Base-by-base conservation (phyloP, 2,113 vertebrate genomes). In the Mobula birostris region DNA sequence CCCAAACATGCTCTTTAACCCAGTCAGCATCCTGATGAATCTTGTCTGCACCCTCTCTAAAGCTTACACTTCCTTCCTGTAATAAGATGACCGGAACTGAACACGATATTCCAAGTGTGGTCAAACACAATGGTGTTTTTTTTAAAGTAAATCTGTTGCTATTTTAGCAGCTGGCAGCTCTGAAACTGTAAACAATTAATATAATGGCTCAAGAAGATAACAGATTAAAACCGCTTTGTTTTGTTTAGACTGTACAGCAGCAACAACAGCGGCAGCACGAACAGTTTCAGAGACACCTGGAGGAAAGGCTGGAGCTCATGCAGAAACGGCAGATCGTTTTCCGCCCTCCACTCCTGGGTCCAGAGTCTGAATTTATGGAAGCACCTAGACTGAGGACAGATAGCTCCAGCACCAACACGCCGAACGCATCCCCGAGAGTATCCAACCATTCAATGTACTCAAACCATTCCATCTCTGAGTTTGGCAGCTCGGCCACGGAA, bases 241-340 rank as follows among this genome's bases (percentile, higher is more conserved):
- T 97, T 61, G 95, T 66, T 68, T 19, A 97, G 99, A 99, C 97
- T 7, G 95, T 98, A 0, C 98, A 98, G 27, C 98, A 97, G 95
- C 98, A 99, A 95, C 98, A 97, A 96, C 98, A 98, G 97, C 97
- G 98, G 66, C 98, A 99, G 96, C 98, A 99, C 94, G 98, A 98
- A 96, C 97, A 98, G 95, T 98, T 98, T 94, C 98, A 98, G 97
- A 96, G 97, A 83, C 98, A 98, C 95, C 97, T 99, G 96, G 98
- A 98, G 95, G 98, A 99, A 96, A 98, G 97, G 95, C 96, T 99
- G 32, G 98, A 98, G 96, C 97, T 98, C 76, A 95, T 99, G 94
- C 98, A 99, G 95, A 97, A 97, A 9, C 98, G 98, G 96, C 97
- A 98, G 95, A 96, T 97, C 94, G 95, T 98, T 56, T 99, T 99